Evolutionary conservation across 2,888 invertebrate species (phyloP).

Genomic region (Pterostichus niger): DNA sequence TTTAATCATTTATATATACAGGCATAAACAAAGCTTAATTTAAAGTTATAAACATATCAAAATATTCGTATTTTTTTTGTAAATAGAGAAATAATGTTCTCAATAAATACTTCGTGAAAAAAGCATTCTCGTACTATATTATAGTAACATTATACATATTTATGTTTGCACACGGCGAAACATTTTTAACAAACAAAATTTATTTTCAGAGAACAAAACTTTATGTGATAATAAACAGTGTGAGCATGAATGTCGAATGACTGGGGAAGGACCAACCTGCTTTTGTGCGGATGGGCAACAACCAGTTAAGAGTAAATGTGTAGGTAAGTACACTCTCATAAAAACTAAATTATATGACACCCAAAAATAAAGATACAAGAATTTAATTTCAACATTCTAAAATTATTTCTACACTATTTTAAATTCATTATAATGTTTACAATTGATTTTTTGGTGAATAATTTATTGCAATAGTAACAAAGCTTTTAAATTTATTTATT

Average conservation of each 20-base stretch:
- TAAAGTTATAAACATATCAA: too few species aligned
- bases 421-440: not conserved
- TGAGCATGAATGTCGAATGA: conserved; percentile 85
- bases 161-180: conserved; percentile 1
- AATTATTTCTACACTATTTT: conserved; percentile 30
- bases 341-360: conserved; percentile 39
- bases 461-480: conserved; percentile 9
- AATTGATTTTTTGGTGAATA: not conserved
- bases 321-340: conserved; percentile 75
- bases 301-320: conserved; percentile 82
- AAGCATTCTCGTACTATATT: conserved; percentile 16
- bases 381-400: conserved; percentile 19
- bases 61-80: too few species aligned
- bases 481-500: too few species aligned
- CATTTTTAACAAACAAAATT: conserved; percentile 43
- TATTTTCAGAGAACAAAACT: conserved; percentile 74
- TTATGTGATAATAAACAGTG: conserved; percentile 81
- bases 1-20: too few species aligned
- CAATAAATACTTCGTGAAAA: conserved; percentile 24
- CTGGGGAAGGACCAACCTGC: conserved; percentile 85
- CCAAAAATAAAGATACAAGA: conserved; percentile 27
- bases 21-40: too few species aligned
- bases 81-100: not conserved
- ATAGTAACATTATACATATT: conserved; percentile 21
- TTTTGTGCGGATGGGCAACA: conserved; percentile 86